Evolutionary conservation across 2,797 vertebrate species (phyloP).

Genomic region (Vultur gryphus): DNA sequence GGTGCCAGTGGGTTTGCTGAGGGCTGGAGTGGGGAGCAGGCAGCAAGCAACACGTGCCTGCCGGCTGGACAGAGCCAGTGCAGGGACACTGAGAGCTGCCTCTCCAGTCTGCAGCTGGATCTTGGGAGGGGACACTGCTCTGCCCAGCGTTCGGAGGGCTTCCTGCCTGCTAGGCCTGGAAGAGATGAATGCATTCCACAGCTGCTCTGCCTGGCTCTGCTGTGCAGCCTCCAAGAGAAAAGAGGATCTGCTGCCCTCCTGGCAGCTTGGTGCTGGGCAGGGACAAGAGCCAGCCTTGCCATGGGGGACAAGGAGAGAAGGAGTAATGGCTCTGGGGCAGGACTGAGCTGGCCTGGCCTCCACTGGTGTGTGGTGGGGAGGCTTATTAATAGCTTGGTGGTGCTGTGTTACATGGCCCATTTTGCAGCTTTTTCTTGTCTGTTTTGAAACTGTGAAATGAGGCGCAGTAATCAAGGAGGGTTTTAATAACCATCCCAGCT

Average conservation of each 20-base stretch:
- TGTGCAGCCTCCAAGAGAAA: background rate
- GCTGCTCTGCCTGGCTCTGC: background rate
- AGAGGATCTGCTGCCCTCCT: background rate
- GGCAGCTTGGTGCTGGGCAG: background rate
- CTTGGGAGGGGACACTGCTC: background rate
- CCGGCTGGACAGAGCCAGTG: background rate
- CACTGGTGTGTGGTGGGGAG: background rate
- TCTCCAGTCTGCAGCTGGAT: background rate
- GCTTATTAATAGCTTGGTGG: slow-evolving; percentile 25
- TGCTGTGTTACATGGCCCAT: slow-evolving; percentile 41
- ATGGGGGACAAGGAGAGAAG: background rate
- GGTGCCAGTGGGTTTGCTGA: background rate
- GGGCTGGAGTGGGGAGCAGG: background rate
- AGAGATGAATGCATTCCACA: background rate
- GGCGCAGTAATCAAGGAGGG: slow-evolving; percentile 57
- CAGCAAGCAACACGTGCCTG: background rate
- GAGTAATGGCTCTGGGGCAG: background rate
- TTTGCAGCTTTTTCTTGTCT: slow-evolving; percentile 62
- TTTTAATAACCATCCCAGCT: slow-evolving; percentile 62
- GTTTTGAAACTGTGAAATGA: slow-evolving; percentile 76
- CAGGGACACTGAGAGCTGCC: background rate
- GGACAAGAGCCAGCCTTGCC: background rate
- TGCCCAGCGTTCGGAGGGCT: background rate
- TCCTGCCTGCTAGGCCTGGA: background rate
- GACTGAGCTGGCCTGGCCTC: background rate